Evolutionary conservation across 2,797 vertebrate species (phyloP).

Genomic region (Distichodus sexfasciatus): DNA sequence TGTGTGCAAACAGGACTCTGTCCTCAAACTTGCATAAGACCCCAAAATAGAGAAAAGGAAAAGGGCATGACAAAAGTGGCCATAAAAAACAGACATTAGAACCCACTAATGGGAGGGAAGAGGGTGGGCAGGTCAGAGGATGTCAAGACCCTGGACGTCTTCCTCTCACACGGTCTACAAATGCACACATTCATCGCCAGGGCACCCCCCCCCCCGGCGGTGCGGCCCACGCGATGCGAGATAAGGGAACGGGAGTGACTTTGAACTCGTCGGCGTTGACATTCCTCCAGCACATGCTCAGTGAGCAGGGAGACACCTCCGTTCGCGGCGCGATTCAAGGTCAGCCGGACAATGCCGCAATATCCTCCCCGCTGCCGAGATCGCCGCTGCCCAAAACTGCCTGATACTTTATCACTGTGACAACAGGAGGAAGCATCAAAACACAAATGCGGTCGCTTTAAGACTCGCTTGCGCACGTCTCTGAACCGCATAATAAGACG

Average conservation of each 20-base stretch:
- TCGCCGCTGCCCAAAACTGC: slow-evolving; percentile 20
- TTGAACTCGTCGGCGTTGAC: neutral
- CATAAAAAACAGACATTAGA: neutral
- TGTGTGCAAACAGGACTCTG: slow-evolving; percentile 28
- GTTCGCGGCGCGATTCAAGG: slow-evolving; percentile 31
- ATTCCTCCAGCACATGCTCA: slow-evolving; percentile 6
- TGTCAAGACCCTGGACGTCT: neutral
- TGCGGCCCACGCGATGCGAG: neutral
- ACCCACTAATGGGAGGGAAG: neutral
- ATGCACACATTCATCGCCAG: neutral
- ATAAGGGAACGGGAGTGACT: slow-evolving; percentile 12
- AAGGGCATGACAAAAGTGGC: no score
- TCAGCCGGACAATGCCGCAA: slow-evolving; percentile 25
- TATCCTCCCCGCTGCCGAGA: slow-evolving; percentile 5
- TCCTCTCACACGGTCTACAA: neutral
- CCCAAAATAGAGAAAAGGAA: neutral
- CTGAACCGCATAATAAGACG: neutral
- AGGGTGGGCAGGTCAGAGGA: neutral
- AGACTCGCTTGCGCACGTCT: slow-evolving; percentile 2
- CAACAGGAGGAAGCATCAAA: neutral
- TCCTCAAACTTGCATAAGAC: neutral
- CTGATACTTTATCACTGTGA: slow-evolving; percentile 14
- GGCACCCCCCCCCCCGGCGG: neutral
- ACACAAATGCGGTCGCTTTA: slow-evolving; percentile 16
- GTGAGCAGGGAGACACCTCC: slow-evolving; percentile 23